Evolutionary conservation across 2,797 vertebrate genomes (phyloP), one percentile per base, ranked within the genome.

Genomic region (Eulemur rubriventer): DNA sequence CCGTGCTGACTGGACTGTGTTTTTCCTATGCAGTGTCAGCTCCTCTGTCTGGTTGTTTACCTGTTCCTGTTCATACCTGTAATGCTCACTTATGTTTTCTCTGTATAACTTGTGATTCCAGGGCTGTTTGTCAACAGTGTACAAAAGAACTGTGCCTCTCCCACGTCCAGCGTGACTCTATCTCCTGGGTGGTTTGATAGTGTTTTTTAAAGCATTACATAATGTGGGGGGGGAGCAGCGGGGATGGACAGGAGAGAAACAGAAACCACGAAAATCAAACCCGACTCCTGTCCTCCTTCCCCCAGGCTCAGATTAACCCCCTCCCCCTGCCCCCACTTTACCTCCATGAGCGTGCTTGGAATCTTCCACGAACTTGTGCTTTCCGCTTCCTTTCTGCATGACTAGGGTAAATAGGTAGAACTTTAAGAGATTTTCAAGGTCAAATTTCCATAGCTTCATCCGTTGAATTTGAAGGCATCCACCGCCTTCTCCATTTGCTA

Each of bases 1-100:
- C 98, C 98, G 96, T 98, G 99, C 99, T 99, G 98, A 98, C 99
- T 99, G 99, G 99, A 99, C 99, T 99, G 98, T 99, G 99, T 99
- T 99, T 87, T 98, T 99, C 99, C 99, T 99, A 99, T 99, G 99
- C 99, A 99, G 99, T 99, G 99, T 99, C 99, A 98, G 99, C 99
- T 98, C 98, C 99, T 99, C 99, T 98, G 99, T 99, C 99, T 98
- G 98, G 98, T 98, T 98, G 98, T 99, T 98, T 98, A 98, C 98
- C 98, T 98, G 99, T 99, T 99, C 99, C 98, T 99, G 99, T 99
- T 98, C 98, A 99, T 99, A 99, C 99, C 99, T 99, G 99, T 99
- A 99, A 99, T 67, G 99, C 99, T 99, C 99, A 98, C 99, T 98
- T 98, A 96, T 95, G 98, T 99, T 99, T 98, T 98, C 97, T 98